Evolutionary conservation across 2,888 invertebrate species (phyloP).

Genomic region (Dorcus hopei): DNA sequence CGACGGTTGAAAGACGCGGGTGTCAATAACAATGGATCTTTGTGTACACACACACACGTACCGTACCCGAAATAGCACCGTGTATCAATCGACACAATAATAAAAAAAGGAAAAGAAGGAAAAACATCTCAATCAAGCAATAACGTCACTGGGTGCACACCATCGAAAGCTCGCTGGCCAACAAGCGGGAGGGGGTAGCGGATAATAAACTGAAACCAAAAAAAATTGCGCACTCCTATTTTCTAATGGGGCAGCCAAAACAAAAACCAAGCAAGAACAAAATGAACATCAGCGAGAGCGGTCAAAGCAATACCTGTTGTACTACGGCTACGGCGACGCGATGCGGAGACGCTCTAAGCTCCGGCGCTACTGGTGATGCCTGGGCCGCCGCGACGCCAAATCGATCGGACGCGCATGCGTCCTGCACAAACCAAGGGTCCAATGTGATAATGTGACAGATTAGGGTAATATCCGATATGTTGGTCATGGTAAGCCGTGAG

Average conservation of each 20-base stretch:
- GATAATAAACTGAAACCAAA: not conserved
- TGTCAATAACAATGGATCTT: too few species aligned
- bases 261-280: not conserved
- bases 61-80: too few species aligned
- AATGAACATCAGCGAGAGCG: slow-evolving; percentile 18
- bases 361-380: slow-evolving; percentile 53
- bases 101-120: too few species aligned
- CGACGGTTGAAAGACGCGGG: too few species aligned
- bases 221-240: not conserved
- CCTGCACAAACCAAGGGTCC: slow-evolving; percentile 20
- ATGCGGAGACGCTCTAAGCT: slow-evolving; percentile 51
- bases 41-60: too few species aligned
- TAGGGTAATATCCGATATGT: slow-evolving; percentile 25
- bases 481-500: slow-evolving; percentile 14
- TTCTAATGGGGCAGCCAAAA: not conserved
- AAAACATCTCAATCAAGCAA: too few species aligned
- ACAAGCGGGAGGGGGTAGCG: not conserved
- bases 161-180: not conserved
- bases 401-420: slow-evolving; percentile 54
- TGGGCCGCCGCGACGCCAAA: slow-evolving; percentile 55
- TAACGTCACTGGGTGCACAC: too few species aligned
- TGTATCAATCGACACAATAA: too few species aligned
- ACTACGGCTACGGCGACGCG: slow-evolving; percentile 29
- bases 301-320: slow-evolving; percentile 43
- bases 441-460: slow-evolving; percentile 29